Conservation (phyloP, 2,113 vertebrate species). For the Coryphaenoides rupestris region DNA sequence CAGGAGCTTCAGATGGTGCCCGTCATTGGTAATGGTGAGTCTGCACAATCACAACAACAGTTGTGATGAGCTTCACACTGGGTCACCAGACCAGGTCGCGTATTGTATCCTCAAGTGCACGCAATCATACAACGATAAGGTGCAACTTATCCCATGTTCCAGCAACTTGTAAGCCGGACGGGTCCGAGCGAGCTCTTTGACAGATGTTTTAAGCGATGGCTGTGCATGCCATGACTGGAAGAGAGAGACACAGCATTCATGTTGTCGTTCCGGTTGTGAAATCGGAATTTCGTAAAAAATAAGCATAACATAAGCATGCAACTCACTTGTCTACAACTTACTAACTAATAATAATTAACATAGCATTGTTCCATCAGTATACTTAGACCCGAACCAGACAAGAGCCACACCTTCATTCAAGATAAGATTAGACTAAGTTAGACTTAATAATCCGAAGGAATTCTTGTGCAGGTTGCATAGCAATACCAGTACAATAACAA, state of each 20-base stretch:
- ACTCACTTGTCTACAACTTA: not conserved
- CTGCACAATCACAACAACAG: constrained; percentile 64
- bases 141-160: constrained; percentile 89
- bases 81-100: too few species aligned
- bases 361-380: constrained; percentile 70
- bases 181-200: constrained; percentile 98
- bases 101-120: too few species aligned
- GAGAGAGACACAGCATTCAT: not conserved
- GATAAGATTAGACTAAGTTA: too few species aligned
- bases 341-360: not conserved
- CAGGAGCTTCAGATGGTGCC: constrained; percentile 93
- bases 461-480: too few species aligned
- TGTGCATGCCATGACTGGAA: constrained; percentile 91
- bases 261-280: accelerated
- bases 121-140: not conserved
- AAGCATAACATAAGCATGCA: too few species aligned
- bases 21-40: constrained; percentile 97
- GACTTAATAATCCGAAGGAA: too few species aligned
- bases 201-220: constrained; percentile 97
- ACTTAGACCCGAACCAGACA: constrained; percentile 71
- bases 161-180: constrained; percentile 94
- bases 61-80: too few species aligned
- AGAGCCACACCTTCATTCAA: constrained; percentile 77
- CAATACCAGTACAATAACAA: too few species aligned
- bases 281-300: too few species aligned